Conservation (phyloP, 2,797 vertebrate genomes). For the Gallinago solitaria region DNA sequence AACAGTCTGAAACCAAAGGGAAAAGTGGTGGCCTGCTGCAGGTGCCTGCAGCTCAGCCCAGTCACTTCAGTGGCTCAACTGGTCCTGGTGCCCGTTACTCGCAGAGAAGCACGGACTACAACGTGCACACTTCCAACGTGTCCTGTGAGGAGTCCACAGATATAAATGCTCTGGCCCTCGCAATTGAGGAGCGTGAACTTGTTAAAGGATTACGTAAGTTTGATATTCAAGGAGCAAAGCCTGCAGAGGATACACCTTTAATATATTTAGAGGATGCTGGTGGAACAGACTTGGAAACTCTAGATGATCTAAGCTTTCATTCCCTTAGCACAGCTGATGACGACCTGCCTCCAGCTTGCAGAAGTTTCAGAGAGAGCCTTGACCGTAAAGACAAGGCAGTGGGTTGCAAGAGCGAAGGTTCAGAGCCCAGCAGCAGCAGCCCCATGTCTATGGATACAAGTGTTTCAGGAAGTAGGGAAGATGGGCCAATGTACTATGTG, state of each 20-base stretch:
- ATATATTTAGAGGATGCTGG: constrained; percentile 73
- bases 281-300: constrained; percentile 73
- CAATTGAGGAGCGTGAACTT: constrained; percentile 84
- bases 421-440: constrained; percentile 81
- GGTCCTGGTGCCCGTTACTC: not conserved
- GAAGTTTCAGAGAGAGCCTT: not conserved
- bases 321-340: not conserved
- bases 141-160: constrained; percentile 44
- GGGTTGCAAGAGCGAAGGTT: constrained; percentile 71
- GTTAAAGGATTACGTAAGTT: constrained; percentile 84
- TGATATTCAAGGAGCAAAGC: constrained; percentile 77
- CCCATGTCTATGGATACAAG: constrained; percentile 79
- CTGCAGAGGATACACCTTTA: constrained; percentile 69
- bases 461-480: constrained; percentile 78
- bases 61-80: not conserved
- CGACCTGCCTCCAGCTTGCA: not conserved
- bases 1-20: not conserved
- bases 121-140: constrained; percentile 24
- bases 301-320: constrained; percentile 47
- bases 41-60: not conserved
- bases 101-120: not conserved
- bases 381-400: constrained; percentile 53
- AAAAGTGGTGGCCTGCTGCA: not conserved
- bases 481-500: constrained; percentile 70
- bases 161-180: constrained; percentile 73